Conservation (phyloP, 2,797 vertebrate species). For the Prunella strophiata region DNA sequence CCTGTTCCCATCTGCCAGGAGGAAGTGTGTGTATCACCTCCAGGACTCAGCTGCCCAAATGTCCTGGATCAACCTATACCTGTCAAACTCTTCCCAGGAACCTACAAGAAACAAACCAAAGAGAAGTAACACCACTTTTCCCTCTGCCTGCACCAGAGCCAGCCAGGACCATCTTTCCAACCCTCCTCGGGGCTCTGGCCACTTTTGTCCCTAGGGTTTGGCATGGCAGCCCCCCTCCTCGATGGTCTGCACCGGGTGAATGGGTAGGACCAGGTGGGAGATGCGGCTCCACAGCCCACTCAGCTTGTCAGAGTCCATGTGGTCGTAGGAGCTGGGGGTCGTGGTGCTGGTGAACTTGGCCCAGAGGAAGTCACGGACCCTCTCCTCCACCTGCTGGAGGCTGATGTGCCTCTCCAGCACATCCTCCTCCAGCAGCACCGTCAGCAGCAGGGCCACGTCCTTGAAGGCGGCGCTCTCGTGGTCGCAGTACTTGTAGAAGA, state of each 20-base stretch:
- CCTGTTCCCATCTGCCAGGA: not conserved
- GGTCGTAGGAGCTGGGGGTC: conserved; percentile 66
- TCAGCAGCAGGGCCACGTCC: conserved; percentile 86
- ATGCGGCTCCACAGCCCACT: conserved; percentile 95
- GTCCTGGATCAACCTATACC: not conserved
- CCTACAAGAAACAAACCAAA: not conserved
- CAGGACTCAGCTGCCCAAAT: not conserved
- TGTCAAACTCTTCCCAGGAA: not conserved
- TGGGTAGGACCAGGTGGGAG: conserved; percentile 89
- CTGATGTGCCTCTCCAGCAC: conserved; percentile 50
- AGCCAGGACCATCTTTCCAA: not conserved
- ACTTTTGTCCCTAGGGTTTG: not conserved
- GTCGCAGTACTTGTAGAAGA: conserved; percentile 97
- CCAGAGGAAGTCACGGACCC: conserved; percentile 84
- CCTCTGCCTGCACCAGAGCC: not conserved
- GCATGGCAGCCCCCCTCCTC: conserved; percentile 79
- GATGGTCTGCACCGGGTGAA: conserved; percentile 76
- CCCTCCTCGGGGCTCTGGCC: not conserved
- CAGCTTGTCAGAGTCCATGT: conserved; percentile 87
- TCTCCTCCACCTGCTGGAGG: conserved; percentile 84
- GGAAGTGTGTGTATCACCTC: not conserved
- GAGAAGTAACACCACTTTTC: not conserved
- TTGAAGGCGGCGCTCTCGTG: conserved; percentile 90
- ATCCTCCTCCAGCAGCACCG: conserved; percentile 85
- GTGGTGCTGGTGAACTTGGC: conserved; percentile 75